phyloP scores from a whole-genome alignment of 2,113 vertebrate genomes.

The Neoarius graeffei region DNA sequence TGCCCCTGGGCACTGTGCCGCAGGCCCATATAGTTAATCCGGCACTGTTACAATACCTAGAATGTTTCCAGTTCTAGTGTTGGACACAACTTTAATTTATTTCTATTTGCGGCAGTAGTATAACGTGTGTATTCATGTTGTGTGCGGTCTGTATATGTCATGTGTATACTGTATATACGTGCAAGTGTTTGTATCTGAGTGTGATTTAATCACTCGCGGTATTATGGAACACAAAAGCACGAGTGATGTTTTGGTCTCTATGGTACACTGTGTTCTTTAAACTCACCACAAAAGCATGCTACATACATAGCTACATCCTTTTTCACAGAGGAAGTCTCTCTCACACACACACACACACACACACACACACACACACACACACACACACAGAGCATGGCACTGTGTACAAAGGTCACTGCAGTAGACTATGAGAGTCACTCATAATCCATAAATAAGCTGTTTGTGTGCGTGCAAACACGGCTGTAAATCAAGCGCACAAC shows the following conservation, averaged over 20 bases:
- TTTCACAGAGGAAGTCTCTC: constrained; percentile 35
- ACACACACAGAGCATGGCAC: neutral
- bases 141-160: constrained; percentile 5
- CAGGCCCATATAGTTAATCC: too few species aligned
- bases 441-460: neutral
- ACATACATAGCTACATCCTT: neutral
- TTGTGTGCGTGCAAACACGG: neutral
- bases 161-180: neutral
- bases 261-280: neutral
- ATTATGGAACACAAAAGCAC: neutral
- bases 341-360: too few species aligned
- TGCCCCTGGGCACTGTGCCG: too few species aligned
- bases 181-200: neutral
- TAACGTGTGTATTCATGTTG: neutral
- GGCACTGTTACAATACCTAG: too few species aligned
- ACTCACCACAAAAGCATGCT: neutral
- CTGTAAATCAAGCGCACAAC: neutral
- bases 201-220: neutral
- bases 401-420: constrained; percentile 8
- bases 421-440: neutral
- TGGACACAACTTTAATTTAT: neutral
- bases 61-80: neutral
- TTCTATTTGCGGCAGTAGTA: neutral
- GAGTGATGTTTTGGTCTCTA: neutral
- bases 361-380: neutral